Evolutionary conservation across 2,888 invertebrate species (phyloP), one percentile per base, ranked within the genome.

Genomic region (Eilema griseolum): DNA sequence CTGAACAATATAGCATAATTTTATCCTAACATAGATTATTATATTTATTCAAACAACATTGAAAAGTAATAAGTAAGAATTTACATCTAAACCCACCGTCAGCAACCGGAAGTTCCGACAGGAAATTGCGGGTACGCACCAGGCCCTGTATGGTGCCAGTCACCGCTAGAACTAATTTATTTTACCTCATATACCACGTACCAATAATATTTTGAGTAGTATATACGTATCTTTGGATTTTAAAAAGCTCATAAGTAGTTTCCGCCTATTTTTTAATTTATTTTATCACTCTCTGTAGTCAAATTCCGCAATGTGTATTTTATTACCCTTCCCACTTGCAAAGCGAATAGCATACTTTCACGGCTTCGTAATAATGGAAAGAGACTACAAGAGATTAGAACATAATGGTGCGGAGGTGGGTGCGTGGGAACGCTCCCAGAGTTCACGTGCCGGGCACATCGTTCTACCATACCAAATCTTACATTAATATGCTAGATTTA

Each of bases 381-480:
- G 90, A 93, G 91, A 93, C 91, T 93, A 86, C 88, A 90, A 93
- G 93, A 94, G 93, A 94, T 94, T 94, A 93, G 91, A 94, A 93
- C 93, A 95, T 95, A 94, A 94, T 95, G 89, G 92, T 92, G 93
- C 90, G 93, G 93, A 94, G 95, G 95, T 93, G 95, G 93, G 86
- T 90, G 93, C 95, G 95, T 95, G 95, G 95, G 95, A 95, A 95
- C 90, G 89, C 94, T 95, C 95, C 94, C 95, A 95, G 94, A 91
- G 92, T 92, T 94, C 93, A 93, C 92, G 92, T 93, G 92, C 91
- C 89, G 85, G 85, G 86, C 89, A 90, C 92, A 90, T 90, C 91
- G 89, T 87, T 91, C 86, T 86, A 88, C 90, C 88, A 88, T 89
- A 91, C 92, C 90, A 93, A 93, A 93, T 93, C 88, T 92, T 88